Conservation (phyloP, 1,140 invertebrate genomes). For the Drosophila punjabiensis region DNA sequence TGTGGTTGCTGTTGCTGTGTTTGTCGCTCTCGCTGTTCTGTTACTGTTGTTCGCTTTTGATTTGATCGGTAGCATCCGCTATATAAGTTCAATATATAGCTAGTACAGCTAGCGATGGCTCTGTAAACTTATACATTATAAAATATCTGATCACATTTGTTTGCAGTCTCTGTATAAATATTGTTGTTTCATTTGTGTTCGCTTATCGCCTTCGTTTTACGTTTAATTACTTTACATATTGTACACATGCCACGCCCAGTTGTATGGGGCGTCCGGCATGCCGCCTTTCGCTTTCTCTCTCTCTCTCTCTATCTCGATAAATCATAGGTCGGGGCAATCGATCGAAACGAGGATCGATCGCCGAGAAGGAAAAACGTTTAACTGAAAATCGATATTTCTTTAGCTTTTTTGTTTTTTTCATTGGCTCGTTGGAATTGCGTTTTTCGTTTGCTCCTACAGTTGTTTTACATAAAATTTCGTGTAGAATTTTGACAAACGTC, state of each 20-base stretch:
- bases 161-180: slow-evolving; percentile 85
- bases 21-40: slow-evolving; percentile 55
- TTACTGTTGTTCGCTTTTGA: slow-evolving; percentile 62
- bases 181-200: slow-evolving; percentile 74
- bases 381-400: slow-evolving; percentile 50
- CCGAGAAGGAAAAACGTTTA: slow-evolving; percentile 51
- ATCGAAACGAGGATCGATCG: slow-evolving; percentile 52
- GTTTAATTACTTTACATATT: slow-evolving; percentile 68
- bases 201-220: slow-evolving; percentile 55
- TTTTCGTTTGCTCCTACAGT: slow-evolving; percentile 85
- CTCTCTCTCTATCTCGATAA: slow-evolving; percentile 28
- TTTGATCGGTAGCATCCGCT: slow-evolving; percentile 69
- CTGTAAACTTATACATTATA: slow-evolving; percentile 84
- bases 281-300: slow-evolving; percentile 27
- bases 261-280: slow-evolving; percentile 21
- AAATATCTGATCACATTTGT: slow-evolving; percentile 86
- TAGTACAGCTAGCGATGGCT: slow-evolving; percentile 61
- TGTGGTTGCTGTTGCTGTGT: slow-evolving; percentile 62
- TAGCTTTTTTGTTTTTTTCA: slow-evolving; percentile 10
- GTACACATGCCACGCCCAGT: slow-evolving; percentile 58
- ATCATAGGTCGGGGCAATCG: slow-evolving; percentile 52
- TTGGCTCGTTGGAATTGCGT: slow-evolving; percentile 79
- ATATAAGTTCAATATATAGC: slow-evolving; percentile 40
- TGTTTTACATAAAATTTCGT: slow-evolving; percentile 79
- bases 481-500: slow-evolving; percentile 83